Evolutionary conservation across 1,140 invertebrate genomes (phyloP).

Genomic region (Drosophila truncata): DNA sequence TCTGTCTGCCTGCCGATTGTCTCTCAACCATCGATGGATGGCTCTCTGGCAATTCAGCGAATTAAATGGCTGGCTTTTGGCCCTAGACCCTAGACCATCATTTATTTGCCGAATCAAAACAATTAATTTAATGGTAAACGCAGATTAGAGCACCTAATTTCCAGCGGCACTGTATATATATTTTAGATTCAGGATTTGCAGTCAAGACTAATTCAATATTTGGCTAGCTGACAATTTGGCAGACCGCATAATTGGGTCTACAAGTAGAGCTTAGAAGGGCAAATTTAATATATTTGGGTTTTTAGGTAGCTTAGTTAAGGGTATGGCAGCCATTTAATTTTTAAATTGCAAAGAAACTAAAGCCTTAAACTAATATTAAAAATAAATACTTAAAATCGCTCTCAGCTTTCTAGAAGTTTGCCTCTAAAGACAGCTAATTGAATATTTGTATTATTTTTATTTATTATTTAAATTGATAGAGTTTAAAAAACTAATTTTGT

Average conservation of each 20-base stretch:
- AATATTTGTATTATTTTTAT: no score
- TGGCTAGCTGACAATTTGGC: conserved; percentile 30
- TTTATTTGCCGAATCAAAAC: conserved; percentile 26
- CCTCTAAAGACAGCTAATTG: neutral
- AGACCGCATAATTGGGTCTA: conserved; percentile 12
- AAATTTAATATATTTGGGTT: no score
- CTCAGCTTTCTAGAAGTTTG: neutral
- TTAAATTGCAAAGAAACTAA: neutral
- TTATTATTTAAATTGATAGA: neutral
- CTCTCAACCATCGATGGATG: conserved; percentile 5
- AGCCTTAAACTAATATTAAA: no score
- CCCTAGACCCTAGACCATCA: conserved; percentile 14
- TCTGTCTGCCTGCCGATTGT: neutral
- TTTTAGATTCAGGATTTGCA: neutral
- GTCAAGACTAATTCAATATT: conserved; percentile 15
- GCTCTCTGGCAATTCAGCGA: conserved; percentile 23
- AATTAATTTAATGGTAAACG: conserved; percentile 31
- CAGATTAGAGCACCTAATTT: conserved; percentile 11
- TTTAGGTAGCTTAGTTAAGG: neutral
- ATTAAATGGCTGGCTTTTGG: conserved; percentile 23
- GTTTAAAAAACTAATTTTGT: neutral
- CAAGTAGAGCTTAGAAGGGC: neutral
- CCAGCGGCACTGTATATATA: conserved; percentile 1
- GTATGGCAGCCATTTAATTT: neutral
- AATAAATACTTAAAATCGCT: neutral